Conservation (phyloP, 2,797 vertebrate species). For the Podarcis lilfordi region DNA sequence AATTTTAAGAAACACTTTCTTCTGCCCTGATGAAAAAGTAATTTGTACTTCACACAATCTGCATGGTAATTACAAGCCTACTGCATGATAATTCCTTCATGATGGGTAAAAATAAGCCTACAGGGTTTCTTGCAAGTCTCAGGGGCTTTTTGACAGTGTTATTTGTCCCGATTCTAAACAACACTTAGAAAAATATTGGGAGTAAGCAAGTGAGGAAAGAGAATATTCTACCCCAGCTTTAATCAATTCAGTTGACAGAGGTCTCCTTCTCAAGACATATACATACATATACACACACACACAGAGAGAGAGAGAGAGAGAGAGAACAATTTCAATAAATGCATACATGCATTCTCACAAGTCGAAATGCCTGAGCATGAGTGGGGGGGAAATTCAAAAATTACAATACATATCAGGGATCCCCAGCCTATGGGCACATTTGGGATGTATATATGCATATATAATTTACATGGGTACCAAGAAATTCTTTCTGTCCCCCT, state of each 20-base stretch:
- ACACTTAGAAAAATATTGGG: neutral
- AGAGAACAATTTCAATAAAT: neutral
- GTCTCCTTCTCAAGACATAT: neutral
- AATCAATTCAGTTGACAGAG: neutral
- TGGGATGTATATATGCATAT: neutral
- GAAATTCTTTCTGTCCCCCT: neutral
- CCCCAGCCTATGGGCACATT: no score
- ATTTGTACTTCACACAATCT: slow-evolving; percentile 19
- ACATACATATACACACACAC: neutral
- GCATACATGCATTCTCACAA: neutral
- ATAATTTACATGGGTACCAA: neutral
- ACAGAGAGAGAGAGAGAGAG: no score
- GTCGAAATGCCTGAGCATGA: neutral
- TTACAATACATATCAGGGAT: neutral
- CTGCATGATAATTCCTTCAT: neutral
- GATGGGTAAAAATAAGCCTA: neutral
- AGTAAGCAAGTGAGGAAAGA: neutral
- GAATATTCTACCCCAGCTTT: neutral
- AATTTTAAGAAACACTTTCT: slow-evolving; percentile 35
- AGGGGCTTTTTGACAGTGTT: neutral
- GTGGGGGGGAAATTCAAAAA: neutral
- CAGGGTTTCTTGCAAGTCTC: neutral
- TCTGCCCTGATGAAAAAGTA: slow-evolving; percentile 52
- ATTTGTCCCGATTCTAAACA: neutral
- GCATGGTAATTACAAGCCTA: neutral